A percentile compares a stretch with the other conserved stretches of the same genome.
Evolutionary conservation across 2,113 vertebrate genomes (phyloP).

Genomic region (Pachyramphus minor): DNA sequence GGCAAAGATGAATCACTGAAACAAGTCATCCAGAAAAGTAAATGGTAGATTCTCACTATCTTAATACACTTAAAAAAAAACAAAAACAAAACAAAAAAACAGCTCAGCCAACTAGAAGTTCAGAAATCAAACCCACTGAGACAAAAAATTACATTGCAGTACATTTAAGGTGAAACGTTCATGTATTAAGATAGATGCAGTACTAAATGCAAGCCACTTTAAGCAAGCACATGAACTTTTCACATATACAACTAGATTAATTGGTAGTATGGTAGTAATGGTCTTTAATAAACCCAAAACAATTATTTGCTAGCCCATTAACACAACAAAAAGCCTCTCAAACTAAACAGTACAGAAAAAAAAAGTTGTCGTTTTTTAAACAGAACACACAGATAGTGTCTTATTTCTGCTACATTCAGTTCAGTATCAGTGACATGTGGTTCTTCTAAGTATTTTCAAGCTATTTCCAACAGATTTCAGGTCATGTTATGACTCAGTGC

Average conservation of each 20-base stretch:
- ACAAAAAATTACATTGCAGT: not conserved
- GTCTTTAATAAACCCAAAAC: constrained; percentile 31
- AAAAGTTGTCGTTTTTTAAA: not conserved
- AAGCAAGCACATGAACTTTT: not conserved
- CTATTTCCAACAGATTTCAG: not conserved
- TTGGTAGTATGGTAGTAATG: not conserved
- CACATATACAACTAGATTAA: not conserved
- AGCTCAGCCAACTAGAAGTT: constrained; percentile 12
- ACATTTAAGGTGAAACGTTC: not conserved
- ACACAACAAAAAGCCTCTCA: not conserved
- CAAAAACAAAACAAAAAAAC: no score
- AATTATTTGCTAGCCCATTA: not conserved
- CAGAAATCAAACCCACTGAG: not conserved
- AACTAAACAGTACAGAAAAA: not conserved
- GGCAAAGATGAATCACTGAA: constrained; percentile 63
- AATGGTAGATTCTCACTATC: constrained; percentile 32
- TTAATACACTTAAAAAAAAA: not conserved
- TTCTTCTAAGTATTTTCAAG: not conserved
- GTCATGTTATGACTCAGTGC: not conserved
- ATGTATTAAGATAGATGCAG: not conserved
- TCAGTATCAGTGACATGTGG: not conserved
- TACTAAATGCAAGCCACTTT: not conserved
- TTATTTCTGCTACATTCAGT: not conserved
- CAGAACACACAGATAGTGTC: not conserved
- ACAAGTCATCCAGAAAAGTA: constrained; percentile 52